Percentiles rank a stretch among this genome's conserved stretches.
These are phyloP conservation scores for Poecilia gillii DNA, from an alignment of 2,797 vertebrate species.

Conservation along the genomic window DNA sequence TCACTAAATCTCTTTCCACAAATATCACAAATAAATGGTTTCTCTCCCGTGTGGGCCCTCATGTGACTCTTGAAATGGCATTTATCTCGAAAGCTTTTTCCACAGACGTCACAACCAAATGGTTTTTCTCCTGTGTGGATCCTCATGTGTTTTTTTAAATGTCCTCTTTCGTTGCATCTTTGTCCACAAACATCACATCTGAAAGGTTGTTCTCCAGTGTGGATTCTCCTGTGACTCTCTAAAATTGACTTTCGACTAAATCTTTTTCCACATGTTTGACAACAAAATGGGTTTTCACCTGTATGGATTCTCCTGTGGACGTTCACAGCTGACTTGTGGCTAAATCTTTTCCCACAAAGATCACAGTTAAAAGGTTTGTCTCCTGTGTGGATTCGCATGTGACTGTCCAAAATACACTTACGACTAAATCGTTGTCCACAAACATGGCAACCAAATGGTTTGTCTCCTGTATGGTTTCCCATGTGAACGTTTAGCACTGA, in stretches of 20 bases:
- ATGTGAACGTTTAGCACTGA: background rate
- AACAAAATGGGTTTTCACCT: background rate
- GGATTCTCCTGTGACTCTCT: background rate
- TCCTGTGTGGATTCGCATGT: background rate
- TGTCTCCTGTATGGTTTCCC: background rate
- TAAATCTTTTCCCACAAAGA: slow-evolving; percentile 1
- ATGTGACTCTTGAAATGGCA: background rate
- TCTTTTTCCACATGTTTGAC: background rate
- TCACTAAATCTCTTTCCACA: background rate
- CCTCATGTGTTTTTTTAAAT: background rate
- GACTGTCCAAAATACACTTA: background rate
- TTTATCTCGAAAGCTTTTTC: background rate
- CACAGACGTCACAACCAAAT: background rate
- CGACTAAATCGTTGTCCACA: background rate
- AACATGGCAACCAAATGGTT: slow-evolving; percentile 1
- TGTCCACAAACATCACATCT: slow-evolving; percentile 1
- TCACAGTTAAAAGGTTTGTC: slow-evolving; percentile 2
- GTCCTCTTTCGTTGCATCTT: background rate
- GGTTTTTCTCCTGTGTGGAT: slow-evolving; percentile 7
- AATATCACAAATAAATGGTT: background rate
- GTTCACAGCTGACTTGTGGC: background rate
- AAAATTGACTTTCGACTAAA: background rate
- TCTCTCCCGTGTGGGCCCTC: background rate
- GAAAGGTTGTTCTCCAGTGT: background rate
- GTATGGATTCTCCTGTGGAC: background rate